A percentile compares a stretch with the other conserved stretches of the same genome.
phyloP scores from a whole-genome alignment of 2,888 invertebrate species.

The Kryphioiulus occultus region DNA sequence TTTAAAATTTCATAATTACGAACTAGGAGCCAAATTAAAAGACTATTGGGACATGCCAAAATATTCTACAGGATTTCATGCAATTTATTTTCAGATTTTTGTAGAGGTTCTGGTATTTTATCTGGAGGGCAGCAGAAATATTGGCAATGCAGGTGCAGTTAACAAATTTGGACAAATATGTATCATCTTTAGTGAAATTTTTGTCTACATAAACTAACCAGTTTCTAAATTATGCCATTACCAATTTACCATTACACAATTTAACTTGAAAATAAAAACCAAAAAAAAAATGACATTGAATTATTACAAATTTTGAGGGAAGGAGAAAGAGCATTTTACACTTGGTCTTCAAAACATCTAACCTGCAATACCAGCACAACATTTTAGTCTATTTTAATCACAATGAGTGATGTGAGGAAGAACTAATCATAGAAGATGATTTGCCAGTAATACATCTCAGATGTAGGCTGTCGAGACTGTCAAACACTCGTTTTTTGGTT shows the following conservation, averaged over 20 bases:
- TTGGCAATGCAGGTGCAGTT: slow-evolving; percentile 18
- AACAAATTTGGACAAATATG: neutral
- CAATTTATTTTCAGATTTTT: neutral
- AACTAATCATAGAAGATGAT: slow-evolving; percentile 18
- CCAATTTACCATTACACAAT: neutral
- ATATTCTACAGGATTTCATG: neutral
- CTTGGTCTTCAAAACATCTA: slow-evolving; percentile 46
- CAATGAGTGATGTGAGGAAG: neutral
- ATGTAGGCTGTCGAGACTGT: neutral
- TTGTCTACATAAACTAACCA: neutral
- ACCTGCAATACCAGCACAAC: slow-evolving; percentile 39
- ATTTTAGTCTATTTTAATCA: neutral
- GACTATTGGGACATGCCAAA: slow-evolving; percentile 1
- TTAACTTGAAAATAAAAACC: slow-evolving; percentile 20
- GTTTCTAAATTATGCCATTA: slow-evolving; percentile 26
- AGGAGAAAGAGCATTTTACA: slow-evolving; percentile 32
- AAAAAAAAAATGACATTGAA: slow-evolving; percentile 17
- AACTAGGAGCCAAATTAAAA: neutral
- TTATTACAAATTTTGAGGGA: slow-evolving; percentile 12
- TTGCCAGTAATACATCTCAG: slow-evolving; percentile 1
- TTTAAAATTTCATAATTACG: neutral
- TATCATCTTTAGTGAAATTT: neutral
- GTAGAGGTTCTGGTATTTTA: neutral
- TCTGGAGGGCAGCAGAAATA: neutral
- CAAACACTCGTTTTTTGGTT: neutral